phyloP scores from a whole-genome alignment of 1,140 invertebrate genomes.

The Drosophila elegans region DNA sequence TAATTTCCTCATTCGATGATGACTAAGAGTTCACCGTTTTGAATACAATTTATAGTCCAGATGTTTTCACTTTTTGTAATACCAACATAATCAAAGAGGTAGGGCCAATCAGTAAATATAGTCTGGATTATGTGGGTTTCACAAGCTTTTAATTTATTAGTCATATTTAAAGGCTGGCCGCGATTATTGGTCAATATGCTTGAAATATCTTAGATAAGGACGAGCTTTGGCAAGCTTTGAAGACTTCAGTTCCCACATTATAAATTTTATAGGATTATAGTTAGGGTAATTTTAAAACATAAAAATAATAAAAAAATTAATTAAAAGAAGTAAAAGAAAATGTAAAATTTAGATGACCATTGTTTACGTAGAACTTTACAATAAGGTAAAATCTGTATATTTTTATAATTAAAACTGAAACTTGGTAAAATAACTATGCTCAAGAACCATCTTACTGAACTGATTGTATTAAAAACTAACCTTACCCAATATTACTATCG shows the following conservation, averaged over 20 bases:
- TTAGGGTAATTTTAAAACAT: background rate
- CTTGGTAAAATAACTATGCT: no score
- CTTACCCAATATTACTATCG: background rate
- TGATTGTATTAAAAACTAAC: background rate
- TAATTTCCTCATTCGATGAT: background rate
- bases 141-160: slow-evolving; percentile 1
- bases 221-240: background rate
- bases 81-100: background rate
- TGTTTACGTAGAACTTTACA: background rate
- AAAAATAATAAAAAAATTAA: background rate
- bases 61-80: background rate
- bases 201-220: slow-evolving; percentile 7
- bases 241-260: no score
- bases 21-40: slow-evolving; percentile 6
- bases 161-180: background rate
- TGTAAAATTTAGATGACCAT: no score
- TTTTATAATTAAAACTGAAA: no score
- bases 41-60: background rate
- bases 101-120: background rate
- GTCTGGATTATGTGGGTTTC: background rate
- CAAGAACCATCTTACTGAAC: background rate
- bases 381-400: no score
- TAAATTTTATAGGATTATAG: background rate
- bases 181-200: slow-evolving; percentile 4
- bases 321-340: no score